Evolutionary conservation across 1,140 invertebrate species (phyloP).

Genomic region (Sitobion miscanthi): DNA sequence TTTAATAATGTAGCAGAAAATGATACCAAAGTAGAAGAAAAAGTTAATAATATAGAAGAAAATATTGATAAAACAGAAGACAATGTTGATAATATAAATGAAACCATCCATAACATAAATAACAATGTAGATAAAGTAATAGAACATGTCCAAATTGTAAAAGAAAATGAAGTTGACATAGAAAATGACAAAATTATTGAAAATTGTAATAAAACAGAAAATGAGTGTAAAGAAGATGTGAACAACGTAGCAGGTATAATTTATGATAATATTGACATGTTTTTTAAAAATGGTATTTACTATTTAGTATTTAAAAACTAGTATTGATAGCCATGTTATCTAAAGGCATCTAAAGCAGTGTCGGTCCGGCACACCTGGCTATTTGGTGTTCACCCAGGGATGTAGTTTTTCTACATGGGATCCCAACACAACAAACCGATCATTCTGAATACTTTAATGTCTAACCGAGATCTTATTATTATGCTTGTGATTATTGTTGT

Average conservation of each 20-base stretch:
- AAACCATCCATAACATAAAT: not conserved
- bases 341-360: not conserved
- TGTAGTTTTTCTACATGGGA: too few relatives aligned
- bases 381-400: not conserved
- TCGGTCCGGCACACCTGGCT: not conserved
- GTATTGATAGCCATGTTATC: not conserved
- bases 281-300: not conserved
- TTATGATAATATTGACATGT: not conserved
- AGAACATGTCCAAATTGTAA: not conserved
- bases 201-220: not conserved
- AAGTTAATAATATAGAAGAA: conserved; percentile 19
- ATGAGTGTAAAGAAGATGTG: not conserved
- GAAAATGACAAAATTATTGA: conserved; percentile 4
- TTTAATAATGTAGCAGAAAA: not conserved
- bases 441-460: not conserved
- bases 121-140: not conserved
- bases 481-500: not conserved
- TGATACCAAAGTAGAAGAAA: not conserved
- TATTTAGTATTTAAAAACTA: not conserved
- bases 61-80: not conserved
- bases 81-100: not conserved
- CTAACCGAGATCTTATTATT: not conserved
- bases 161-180: not conserved
- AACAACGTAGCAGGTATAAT: not conserved
- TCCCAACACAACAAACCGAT: not conserved